Conservation (phyloP, 2,888 invertebrate species). For the Reticulitermes lucifugus region DNA sequence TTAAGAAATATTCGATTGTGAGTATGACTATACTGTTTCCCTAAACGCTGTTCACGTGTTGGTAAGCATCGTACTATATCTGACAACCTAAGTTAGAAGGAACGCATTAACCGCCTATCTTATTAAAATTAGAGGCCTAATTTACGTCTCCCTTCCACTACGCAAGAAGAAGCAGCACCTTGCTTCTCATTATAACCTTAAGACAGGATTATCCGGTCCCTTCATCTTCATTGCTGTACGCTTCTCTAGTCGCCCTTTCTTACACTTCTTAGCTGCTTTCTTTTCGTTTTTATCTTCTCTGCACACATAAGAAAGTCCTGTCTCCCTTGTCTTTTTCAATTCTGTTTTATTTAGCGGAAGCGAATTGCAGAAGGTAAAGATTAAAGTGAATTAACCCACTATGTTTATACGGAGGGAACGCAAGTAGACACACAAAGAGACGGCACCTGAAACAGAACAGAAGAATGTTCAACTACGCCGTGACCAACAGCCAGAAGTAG, state of each 20-base stretch:
- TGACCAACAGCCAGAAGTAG: neutral
- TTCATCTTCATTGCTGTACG: constrained; percentile 29
- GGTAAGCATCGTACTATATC: constrained; percentile 14
- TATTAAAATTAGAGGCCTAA: constrained; percentile 47
- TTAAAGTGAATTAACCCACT: constrained; percentile 49
- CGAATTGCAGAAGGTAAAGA: constrained; percentile 50
- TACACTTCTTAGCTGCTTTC: constrained; percentile 10
- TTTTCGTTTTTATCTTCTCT: constrained; percentile 11
- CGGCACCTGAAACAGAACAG: neutral
- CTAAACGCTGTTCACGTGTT: neutral
- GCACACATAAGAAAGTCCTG: neutral
- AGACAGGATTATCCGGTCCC: constrained; percentile 44
- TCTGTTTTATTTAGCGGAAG: constrained; percentile 51
- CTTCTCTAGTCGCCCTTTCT: neutral
- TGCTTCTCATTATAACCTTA: constrained; percentile 44
- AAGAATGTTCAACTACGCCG: neutral
- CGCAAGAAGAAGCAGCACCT: constrained; percentile 14
- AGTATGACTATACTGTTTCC: neutral
- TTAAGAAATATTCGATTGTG: constrained; percentile 9
- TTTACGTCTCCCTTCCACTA: constrained; percentile 37
- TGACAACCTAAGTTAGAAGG: neutral
- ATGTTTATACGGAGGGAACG: constrained; percentile 27
- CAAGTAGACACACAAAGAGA: neutral
- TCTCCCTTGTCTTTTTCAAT: constrained; percentile 49
- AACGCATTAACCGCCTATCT: constrained; percentile 43